These are phyloP conservation scores for Endomychus coccineus DNA, from an alignment of 2,888 invertebrate species.

Conservation along the genomic window DNA sequence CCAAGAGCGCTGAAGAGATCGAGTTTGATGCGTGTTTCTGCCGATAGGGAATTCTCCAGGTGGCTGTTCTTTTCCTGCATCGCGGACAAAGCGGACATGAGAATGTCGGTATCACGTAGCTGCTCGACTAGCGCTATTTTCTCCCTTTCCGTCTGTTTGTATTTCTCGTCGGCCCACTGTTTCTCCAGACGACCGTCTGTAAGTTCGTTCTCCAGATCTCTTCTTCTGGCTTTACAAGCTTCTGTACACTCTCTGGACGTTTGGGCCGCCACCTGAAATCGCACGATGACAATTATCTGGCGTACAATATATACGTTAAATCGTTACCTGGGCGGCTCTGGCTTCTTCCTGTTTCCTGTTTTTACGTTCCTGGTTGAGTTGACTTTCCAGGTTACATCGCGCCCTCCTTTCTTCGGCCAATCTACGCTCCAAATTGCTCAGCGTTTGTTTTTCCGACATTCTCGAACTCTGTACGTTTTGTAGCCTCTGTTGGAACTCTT, in stretches of 20 bases:
- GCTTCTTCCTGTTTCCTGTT: slow-evolving; percentile 52
- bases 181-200: slow-evolving; percentile 51
- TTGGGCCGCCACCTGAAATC: slow-evolving; percentile 34
- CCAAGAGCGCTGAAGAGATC: slow-evolving; percentile 96
- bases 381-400: slow-evolving; percentile 64
- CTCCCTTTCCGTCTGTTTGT: slow-evolving; percentile 52
- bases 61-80: slow-evolving; percentile 88
- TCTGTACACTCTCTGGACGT: slow-evolving; percentile 41
- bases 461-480: slow-evolving; percentile 66
- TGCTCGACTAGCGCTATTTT: slow-evolving; percentile 37
- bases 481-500: slow-evolving; percentile 75
- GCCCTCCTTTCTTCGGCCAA: slow-evolving; percentile 79
- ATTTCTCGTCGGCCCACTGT: slow-evolving; percentile 54
- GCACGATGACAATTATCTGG: no score
- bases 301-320: slow-evolving; percentile 1
- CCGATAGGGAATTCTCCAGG: slow-evolving; percentile 87
- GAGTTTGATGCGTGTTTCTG: slow-evolving; percentile 95
- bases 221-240: slow-evolving; percentile 44
- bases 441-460: slow-evolving; percentile 69
- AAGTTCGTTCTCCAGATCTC: slow-evolving; percentile 57
- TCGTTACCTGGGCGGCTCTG: slow-evolving; percentile 38
- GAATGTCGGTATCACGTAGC: slow-evolving; percentile 61
- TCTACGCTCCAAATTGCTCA: slow-evolving; percentile 70
- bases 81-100: slow-evolving; percentile 70
- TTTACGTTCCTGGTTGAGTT: slow-evolving; percentile 65